Percentiles rank a stretch among this genome's conserved stretches.
Evolutionary conservation across 2,113 vertebrate species (phyloP).

Genomic region (human): DNA sequence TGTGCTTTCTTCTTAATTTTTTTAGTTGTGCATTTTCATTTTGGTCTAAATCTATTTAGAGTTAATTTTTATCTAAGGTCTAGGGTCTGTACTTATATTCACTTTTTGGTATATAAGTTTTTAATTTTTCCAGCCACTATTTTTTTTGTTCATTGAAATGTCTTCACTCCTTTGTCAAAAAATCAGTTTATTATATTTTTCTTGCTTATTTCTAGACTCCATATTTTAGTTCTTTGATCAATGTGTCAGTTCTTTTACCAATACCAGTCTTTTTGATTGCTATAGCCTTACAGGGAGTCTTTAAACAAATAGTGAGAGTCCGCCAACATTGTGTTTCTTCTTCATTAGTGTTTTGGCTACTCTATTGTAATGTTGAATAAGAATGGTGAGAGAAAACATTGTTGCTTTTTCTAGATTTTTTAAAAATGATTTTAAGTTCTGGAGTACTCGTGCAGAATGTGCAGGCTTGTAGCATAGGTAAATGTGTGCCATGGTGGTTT

Average conservation of each 20-base stretch:
- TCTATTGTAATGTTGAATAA: neutral
- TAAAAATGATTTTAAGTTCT: too few relatives aligned
- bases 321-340: neutral
- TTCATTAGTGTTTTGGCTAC: neutral
- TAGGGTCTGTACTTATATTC: neutral
- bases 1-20: neutral
- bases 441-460: too few relatives aligned
- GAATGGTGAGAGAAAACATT: neutral
- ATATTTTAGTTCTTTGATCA: neutral
- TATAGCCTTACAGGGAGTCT: neutral
- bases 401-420: neutral
- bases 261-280: neutral
- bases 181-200: neutral
- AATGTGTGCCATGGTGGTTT: too few relatives aligned
- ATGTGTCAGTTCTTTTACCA: neutral
- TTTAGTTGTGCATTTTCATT: neutral
- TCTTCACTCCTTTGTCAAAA: neutral
- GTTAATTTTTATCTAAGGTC: neutral
- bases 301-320: neutral
- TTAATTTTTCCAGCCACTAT: neutral
- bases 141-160: neutral
- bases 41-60: neutral
- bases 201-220: neutral
- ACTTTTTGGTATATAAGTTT: neutral
- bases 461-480: too few relatives aligned